Percentiles rank a stretch among this genome's conserved stretches.
Evolutionary conservation across 2,113 vertebrate genomes (phyloP).

Genomic region (Dicrurus megarhynchus): DNA sequence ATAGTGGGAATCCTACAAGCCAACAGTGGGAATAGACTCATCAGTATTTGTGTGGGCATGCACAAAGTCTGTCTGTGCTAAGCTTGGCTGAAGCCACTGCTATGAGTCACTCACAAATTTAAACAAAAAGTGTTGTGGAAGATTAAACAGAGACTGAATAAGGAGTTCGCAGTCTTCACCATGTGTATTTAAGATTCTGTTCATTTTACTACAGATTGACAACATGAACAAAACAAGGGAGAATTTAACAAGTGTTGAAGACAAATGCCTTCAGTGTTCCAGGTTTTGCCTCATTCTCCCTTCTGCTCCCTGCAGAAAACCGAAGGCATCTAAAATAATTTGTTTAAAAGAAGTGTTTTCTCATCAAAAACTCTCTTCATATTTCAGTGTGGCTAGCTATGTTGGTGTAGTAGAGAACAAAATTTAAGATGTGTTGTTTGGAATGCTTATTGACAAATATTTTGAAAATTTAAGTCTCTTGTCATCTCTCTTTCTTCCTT

Average conservation of each 20-base stretch:
- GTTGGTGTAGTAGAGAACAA: background rate
- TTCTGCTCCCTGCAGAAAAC: background rate
- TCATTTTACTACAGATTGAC: slow-evolving; percentile 22
- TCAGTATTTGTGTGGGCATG: background rate
- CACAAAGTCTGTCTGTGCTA: slow-evolving; percentile 28
- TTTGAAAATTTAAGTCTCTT: background rate
- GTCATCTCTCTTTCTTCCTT: background rate
- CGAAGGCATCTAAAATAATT: background rate
- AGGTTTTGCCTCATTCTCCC: background rate
- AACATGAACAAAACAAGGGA: background rate
- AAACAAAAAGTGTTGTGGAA: slow-evolving; percentile 23
- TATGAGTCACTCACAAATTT: slow-evolving; percentile 39
- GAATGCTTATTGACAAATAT: background rate
- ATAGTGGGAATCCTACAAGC: slow-evolving; percentile 25
- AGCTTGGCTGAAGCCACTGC: slow-evolving; percentile 35
- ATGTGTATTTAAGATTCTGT: background rate
- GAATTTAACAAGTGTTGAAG: background rate
- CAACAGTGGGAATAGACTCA: slow-evolving; percentile 20
- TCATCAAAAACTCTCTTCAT: background rate
- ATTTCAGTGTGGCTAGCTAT: background rate
- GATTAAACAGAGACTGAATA: slow-evolving; percentile 39
- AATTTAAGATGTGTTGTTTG: background rate
- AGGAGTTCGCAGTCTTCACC: background rate
- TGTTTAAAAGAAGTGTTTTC: background rate
- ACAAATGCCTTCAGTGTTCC: background rate